These are phyloP conservation scores for Aegotheles bennettii DNA, from an alignment of 2,113 vertebrate genomes.

Conservation along the genomic window DNA sequence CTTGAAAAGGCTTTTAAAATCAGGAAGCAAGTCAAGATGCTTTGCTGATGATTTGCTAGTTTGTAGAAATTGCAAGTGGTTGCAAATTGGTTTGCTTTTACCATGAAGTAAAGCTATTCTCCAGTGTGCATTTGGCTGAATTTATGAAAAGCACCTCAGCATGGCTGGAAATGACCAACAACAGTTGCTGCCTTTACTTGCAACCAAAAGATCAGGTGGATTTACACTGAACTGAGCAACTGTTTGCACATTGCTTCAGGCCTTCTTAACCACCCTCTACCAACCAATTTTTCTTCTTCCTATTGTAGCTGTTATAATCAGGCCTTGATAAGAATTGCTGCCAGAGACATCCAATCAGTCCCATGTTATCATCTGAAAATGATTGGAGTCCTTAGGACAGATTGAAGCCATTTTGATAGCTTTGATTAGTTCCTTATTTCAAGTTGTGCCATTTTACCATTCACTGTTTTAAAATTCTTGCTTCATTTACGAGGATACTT, in stretches of 20 bases:
- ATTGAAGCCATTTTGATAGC: constrained; percentile 85
- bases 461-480: constrained; percentile 63
- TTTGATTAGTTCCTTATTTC: constrained; percentile 86
- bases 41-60: constrained; percentile 3
- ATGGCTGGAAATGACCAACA: not conserved
- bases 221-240: not conserved
- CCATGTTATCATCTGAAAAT: constrained; percentile 78
- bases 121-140: not conserved
- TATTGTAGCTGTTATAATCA: constrained; percentile 30
- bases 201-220: not conserved
- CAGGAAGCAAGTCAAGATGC: constrained; percentile 15
- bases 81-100: constrained; percentile 18
- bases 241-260: not conserved
- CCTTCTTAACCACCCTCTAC: not conserved
- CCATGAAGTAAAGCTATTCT: not conserved
- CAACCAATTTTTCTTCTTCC: constrained; percentile 11
- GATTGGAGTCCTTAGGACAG: constrained; percentile 78
- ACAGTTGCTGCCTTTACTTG: not conserved
- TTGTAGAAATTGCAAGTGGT: not conserved
- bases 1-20: constrained; percentile 35
- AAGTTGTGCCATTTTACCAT: constrained; percentile 70
- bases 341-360: constrained; percentile 56
- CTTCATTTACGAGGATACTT: constrained; percentile 43
- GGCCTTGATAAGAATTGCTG: constrained; percentile 42
- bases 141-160: not conserved